Evolutionary conservation across 2,113 vertebrate genomes (phyloP).

Genomic region (Gracilinanus agilis): DNA sequence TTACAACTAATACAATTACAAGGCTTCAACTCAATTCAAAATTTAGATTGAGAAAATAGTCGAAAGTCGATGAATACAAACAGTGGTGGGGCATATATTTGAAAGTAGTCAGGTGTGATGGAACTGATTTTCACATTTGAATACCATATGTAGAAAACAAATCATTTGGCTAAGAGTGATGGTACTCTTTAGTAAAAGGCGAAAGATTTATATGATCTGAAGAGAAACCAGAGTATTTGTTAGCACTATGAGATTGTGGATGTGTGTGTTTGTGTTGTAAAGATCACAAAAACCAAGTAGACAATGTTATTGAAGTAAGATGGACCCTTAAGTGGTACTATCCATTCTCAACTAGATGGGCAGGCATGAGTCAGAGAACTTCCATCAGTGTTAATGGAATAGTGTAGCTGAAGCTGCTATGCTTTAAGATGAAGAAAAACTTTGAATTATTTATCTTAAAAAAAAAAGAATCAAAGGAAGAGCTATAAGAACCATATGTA

Average conservation of each 20-base stretch:
- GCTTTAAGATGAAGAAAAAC: conserved; percentile 47
- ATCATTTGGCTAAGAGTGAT: neutral
- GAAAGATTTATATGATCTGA: no score
- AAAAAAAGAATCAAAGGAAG: conserved; percentile 73
- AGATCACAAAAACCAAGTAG: conserved; percentile 56
- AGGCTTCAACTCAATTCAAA: conserved; percentile 11
- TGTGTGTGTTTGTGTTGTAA: neutral
- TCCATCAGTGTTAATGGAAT: conserved; percentile 48
- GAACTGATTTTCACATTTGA: neutral
- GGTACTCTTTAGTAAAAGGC: no score
- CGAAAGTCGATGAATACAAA: neutral
- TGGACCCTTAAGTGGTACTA: conserved; percentile 55
- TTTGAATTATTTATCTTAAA: conserved; percentile 75
- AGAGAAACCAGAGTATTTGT: no score
- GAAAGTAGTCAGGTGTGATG: neutral
- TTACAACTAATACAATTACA: neutral
- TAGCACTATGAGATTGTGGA: conserved; percentile 19
- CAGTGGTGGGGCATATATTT: neutral
- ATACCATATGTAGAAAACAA: conserved; percentile 28
- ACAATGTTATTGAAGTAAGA: conserved; percentile 52
- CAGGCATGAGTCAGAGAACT: neutral
- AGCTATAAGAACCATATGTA: conserved; percentile 61
- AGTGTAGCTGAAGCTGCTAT: conserved; percentile 46
- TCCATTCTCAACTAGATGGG: conserved; percentile 28
- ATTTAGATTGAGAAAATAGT: conserved; percentile 24